phyloP scores from a whole-genome alignment of 2,888 invertebrate genomes.

The Drosophila fulvimacula region DNA sequence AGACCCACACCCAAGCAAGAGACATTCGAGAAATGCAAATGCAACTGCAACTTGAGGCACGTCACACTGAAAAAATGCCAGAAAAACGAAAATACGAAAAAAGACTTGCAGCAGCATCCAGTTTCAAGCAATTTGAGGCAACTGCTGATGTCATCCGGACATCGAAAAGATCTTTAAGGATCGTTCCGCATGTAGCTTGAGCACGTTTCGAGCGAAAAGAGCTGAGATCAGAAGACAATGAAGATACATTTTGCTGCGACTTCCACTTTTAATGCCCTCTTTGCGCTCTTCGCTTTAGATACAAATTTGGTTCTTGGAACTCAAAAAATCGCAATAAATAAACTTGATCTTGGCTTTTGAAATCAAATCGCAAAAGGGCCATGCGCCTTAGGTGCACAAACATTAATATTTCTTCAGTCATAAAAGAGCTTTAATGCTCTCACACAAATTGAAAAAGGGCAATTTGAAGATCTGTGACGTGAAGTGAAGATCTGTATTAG shows the following conservation, averaged over 20 bases:
- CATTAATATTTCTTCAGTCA: slow-evolving; percentile 15
- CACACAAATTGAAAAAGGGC: not conserved
- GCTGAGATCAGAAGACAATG: slow-evolving; percentile 43
- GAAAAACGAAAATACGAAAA: not conserved
- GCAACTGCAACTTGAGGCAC: slow-evolving; percentile 41
- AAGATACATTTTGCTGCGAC: slow-evolving; percentile 53
- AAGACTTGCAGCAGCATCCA: slow-evolving; percentile 6
- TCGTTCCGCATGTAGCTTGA: slow-evolving; percentile 43
- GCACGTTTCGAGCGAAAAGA: slow-evolving; percentile 46
- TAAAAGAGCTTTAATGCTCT: not conserved
- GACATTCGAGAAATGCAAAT: slow-evolving; percentile 9
- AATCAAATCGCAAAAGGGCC: slow-evolving; percentile 25
- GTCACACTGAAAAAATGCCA: slow-evolving; percentile 27
- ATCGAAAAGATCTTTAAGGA: slow-evolving; percentile 49
- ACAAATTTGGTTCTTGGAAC: slow-evolving; percentile 70
- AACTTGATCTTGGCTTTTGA: slow-evolving; percentile 25
- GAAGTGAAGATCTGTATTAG: not conserved
- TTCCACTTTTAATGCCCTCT: slow-evolving; percentile 24
- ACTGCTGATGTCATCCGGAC: slow-evolving; percentile 63
- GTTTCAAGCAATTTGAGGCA: slow-evolving; percentile 48
- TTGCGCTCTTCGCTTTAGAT: slow-evolving; percentile 16
- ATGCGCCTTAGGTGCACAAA: not conserved
- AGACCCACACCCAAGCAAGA: slow-evolving; percentile 18
- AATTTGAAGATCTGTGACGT: too few species aligned
- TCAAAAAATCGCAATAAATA: slow-evolving; percentile 51